Evolutionary conservation across 1,140 invertebrate genomes (phyloP), one percentile per base, ranked within the genome.

Genomic region (Brachionus sp.): DNA sequence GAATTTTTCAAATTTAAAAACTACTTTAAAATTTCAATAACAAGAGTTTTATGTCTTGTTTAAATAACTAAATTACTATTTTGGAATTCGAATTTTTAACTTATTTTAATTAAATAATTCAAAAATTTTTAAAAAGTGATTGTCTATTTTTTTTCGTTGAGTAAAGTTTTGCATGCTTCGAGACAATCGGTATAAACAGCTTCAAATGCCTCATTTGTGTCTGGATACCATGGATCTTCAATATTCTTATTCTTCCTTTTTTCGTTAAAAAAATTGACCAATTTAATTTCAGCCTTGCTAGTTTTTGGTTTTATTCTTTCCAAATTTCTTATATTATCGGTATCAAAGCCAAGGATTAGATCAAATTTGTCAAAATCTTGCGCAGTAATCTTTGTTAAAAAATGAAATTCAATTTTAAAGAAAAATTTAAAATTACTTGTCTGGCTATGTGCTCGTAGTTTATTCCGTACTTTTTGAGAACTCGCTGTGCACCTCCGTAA

Each of bases 251-350:
- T 83, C 25, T 73, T 83, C 16, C 50, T 9, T 19, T 83, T 73
- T 57, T 44, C 42, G 23, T 83, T 70, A 39, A 39, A 83, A 35
- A 39, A 66, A 73, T 70, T 83, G 33, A 83, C 57, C 23, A 83
- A 39, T 35, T 35, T 70, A 46, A 83, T 35, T 73, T 70, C 10
- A 25, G 80, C 80, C 35, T 66, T 83, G 64, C 57, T 68, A 70
- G 68, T 73, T 19, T 66, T 83, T 33, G 80, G 80, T 73, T 83
- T 83, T 25, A 83, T 46, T 68, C 80, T 13, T 73, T 83, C 62
- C 39, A 83, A 70, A 35, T 83, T 83, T 35, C 57, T 7, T 3
- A 83, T 83, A 33, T 83, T 83, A 12, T 83, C 80, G 0, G 23
- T 19, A 39, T 83, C 80, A 46, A 83, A 83, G 12, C 80, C 80